Evolutionary conservation across 2,888 invertebrate genomes (phyloP).

Genomic region (Folsomia manolachei): DNA sequence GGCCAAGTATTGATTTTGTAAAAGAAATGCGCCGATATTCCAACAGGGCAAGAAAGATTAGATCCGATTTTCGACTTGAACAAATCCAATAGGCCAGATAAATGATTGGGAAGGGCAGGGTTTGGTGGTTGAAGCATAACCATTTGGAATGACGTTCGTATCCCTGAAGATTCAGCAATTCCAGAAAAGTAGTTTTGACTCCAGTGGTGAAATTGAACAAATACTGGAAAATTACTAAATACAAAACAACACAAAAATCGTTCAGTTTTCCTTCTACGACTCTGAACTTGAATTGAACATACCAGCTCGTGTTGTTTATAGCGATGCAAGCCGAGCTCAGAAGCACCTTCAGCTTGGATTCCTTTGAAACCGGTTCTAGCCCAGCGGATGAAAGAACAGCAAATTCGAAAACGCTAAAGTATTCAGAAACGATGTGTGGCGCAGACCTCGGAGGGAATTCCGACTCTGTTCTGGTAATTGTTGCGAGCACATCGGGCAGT

Average conservation of each 20-base stretch:
- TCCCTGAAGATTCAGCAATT: slow-evolving; percentile 71
- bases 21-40: slow-evolving; percentile 73
- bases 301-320: slow-evolving; percentile 74
- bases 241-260: slow-evolving; percentile 9
- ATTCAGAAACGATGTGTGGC: slow-evolving; percentile 42
- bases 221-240: slow-evolving; percentile 71
- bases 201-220: slow-evolving; percentile 78
- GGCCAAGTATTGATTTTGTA: slow-evolving; percentile 64
- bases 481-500: neutral
- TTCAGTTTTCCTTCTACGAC: slow-evolving; percentile 10
- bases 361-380: slow-evolving; percentile 60
- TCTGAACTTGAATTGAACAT: too few species aligned
- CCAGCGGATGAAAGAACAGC: slow-evolving; percentile 69
- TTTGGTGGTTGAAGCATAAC: slow-evolving; percentile 79
- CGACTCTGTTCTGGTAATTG: slow-evolving; percentile 17
- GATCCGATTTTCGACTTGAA: slow-evolving; percentile 84
- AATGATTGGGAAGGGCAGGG: slow-evolving; percentile 70
- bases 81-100: slow-evolving; percentile 75
- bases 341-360: slow-evolving; percentile 72
- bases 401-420: slow-evolving; percentile 78
- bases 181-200: slow-evolving; percentile 76
- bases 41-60: slow-evolving; percentile 60
- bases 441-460: slow-evolving; percentile 42
- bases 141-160: slow-evolving; percentile 82
- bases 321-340: slow-evolving; percentile 80